phyloP scores from a whole-genome alignment of 92 coral and sea anemone species.

The Meandrina meandrites region DNA sequence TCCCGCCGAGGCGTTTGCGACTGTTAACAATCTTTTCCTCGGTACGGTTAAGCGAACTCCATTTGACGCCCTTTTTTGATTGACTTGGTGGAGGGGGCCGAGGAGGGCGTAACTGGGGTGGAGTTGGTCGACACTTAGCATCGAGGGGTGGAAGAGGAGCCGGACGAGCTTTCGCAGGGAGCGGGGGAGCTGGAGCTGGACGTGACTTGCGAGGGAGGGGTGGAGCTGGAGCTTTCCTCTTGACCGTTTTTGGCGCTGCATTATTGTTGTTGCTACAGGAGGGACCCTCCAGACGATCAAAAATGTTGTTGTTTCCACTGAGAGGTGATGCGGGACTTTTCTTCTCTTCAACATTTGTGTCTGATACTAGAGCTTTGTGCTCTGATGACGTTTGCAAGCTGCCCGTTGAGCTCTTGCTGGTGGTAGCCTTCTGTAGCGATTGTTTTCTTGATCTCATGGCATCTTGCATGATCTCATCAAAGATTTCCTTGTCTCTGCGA shows the following conservation, averaged over 20 bases:
- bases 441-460: neutral
- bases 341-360: no score
- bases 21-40: neutral
- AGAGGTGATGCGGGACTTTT: no score
- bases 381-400: neutral
- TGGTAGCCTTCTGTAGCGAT: no score
- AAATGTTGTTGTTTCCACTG: neutral
- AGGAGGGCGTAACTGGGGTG: neutral
- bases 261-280: neutral
- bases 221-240: neutral
- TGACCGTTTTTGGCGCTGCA: neutral
- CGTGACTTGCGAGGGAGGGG: neutral
- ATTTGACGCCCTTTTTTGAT: neutral
- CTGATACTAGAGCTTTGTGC: no score
- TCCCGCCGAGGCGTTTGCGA: neutral
- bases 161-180: neutral
- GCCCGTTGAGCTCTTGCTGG: neutral
- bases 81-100: neutral
- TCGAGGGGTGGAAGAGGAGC: no score
- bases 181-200: neutral
- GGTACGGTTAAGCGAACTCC: neutral
- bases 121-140: no score
- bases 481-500: neutral
- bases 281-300: neutral
- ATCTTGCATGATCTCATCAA: neutral